These are phyloP conservation scores for Cheiracanthium punctorium DNA, from an alignment of 2,888 invertebrate genomes.

Conservation along the genomic window DNA sequence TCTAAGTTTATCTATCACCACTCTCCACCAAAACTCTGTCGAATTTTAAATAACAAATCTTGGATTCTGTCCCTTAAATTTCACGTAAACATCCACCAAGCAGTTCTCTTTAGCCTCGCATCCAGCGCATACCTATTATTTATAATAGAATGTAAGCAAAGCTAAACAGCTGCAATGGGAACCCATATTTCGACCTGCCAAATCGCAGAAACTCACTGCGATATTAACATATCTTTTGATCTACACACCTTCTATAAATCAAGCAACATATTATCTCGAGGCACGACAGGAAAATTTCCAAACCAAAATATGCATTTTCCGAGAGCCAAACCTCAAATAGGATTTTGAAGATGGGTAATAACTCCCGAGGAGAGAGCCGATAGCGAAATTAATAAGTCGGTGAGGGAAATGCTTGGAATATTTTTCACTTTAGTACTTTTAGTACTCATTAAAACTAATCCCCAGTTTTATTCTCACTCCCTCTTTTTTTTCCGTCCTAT, in stretches of 20 bases:
- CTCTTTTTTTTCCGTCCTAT: neutral
- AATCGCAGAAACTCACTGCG: neutral
- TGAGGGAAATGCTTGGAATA: neutral
- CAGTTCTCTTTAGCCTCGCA: no score
- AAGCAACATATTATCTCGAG: neutral
- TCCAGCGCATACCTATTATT: no score
- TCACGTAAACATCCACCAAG: no score
- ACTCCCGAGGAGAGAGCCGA: conserved; percentile 41
- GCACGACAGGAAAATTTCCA: neutral
- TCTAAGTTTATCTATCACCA: no score
- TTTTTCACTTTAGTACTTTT: conserved; percentile 50
- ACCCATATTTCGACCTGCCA: neutral
- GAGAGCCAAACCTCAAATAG: conserved; percentile 30
- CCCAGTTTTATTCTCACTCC: conserved; percentile 48
- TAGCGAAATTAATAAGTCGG: conserved; percentile 61
- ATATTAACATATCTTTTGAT: conserved; percentile 7
- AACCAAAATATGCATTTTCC: conserved; percentile 33
- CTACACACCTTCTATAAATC: neutral
- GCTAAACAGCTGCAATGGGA: neutral
- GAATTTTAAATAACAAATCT: no score
- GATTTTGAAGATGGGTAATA: conserved; percentile 52
- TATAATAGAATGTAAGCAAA: neutral
- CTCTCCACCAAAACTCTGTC: no score
- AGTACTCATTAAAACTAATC: conserved; percentile 56
- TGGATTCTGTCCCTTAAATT: no score